A percentile compares a stretch with the other conserved stretches of the same genome.
phyloP scores from a whole-genome alignment of 2,113 vertebrate genomes.

The Hucho hucho region DNA sequence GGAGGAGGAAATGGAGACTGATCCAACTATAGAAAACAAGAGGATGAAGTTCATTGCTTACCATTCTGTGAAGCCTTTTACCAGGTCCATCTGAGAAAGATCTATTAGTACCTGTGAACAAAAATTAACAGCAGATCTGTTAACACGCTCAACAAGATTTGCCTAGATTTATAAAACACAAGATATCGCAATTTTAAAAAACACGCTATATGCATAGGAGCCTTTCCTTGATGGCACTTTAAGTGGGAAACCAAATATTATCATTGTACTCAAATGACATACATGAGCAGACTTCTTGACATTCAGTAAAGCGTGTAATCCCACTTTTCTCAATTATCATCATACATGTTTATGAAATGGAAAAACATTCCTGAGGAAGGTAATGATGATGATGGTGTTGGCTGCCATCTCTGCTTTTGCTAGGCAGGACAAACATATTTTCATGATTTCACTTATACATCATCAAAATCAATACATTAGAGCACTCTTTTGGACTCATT shows the following conservation, averaged over 20 bases:
- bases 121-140: background rate
- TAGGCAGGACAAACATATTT: no score
- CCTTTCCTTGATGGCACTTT: no score
- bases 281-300: background rate
- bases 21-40: background rate
- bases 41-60: constrained; percentile 54
- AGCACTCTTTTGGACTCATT: no score
- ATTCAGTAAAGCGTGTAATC: background rate
- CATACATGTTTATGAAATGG: background rate
- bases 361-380: background rate
- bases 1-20: background rate
- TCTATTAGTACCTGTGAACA: constrained; percentile 81
- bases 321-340: background rate
- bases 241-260: background rate
- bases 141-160: background rate
- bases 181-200: no score
- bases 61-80: constrained; percentile 84
- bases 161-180: background rate
- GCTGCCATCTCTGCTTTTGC: background rate
- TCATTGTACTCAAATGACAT: background rate
- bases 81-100: constrained; percentile 82
- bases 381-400: background rate
- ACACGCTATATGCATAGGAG: background rate
- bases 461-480: no score
- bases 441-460: no score